Conservation (phyloP, 2,113 vertebrate genomes). For the Lota lota region DNA sequence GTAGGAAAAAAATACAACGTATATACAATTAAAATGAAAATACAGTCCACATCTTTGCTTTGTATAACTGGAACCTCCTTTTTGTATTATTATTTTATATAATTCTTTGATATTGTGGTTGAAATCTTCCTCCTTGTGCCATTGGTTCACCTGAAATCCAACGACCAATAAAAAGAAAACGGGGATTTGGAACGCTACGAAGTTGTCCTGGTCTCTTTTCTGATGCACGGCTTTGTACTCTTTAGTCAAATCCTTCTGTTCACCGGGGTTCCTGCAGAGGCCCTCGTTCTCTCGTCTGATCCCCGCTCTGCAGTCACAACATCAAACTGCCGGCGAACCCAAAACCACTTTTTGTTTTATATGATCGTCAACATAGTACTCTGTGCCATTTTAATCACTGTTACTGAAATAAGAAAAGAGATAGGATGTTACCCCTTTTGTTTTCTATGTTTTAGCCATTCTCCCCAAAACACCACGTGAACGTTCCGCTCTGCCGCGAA, state of each 20-base stretch:
- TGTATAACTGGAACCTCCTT: slow-evolving; percentile 75
- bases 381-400: too few relatives aligned
- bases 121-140: slow-evolving; percentile 87
- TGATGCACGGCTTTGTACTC: neutral
- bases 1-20: slow-evolving; percentile 37
- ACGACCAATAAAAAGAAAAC: slow-evolving; percentile 81
- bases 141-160: slow-evolving; percentile 91
- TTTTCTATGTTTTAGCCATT: too few relatives aligned
- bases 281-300: too few relatives aligned
- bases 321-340: too few relatives aligned
- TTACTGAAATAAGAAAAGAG: too few relatives aligned
- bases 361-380: too few relatives aligned
- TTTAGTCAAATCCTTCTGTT: neutral
- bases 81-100: slow-evolving; percentile 74
- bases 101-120: slow-evolving; percentile 79
- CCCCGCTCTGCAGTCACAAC: neutral
- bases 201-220: neutral
- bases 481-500: too few relatives aligned
- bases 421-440: too few relatives aligned
- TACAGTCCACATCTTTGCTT: slow-evolving; percentile 68
- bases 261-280: neutral
- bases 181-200: slow-evolving; percentile 74
- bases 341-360: too few relatives aligned
- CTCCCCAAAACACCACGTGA: too few relatives aligned
- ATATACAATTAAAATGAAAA: slow-evolving; percentile 20